Percentiles rank a stretch among this genome's conserved stretches.
phyloP scores from a whole-genome alignment of 2,797 vertebrate genomes.

The Poeciliopsis infans region DNA sequence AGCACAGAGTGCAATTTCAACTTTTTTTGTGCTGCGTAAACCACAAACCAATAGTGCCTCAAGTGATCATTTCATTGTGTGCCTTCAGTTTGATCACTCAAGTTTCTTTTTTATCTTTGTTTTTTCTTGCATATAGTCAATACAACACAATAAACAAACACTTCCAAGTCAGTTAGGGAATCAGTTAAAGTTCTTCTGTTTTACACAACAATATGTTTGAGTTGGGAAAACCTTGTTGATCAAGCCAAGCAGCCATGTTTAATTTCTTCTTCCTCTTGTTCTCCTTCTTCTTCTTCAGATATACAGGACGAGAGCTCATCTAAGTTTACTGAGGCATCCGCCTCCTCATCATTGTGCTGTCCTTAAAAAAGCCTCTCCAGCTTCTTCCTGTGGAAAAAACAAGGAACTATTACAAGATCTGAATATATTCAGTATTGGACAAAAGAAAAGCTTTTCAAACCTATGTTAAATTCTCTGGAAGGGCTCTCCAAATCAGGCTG shows the following conservation, averaged over 20 bases:
- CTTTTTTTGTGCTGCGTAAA: too few species aligned
- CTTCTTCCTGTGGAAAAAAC: conserved; percentile 73
- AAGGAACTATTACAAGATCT: conserved; percentile 8
- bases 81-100: too few species aligned
- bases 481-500: background rate
- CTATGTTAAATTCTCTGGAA: conserved; percentile 4
- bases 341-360: conserved; percentile 17
- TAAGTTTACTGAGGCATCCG: conserved; percentile 53
- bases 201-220: conserved; percentile 26
- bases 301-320: conserved; percentile 31
- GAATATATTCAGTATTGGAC: background rate
- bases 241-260: conserved; percentile 22
- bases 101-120: too few species aligned
- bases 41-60: too few species aligned
- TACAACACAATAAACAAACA: conserved; percentile 5
- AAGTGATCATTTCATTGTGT: too few species aligned
- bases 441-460: conserved; percentile 24
- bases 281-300: conserved; percentile 22
- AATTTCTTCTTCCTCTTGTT: too few species aligned
- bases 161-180: conserved; percentile 8
- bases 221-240: conserved; percentile 26
- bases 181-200: conserved; percentile 1
- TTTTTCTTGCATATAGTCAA: background rate
- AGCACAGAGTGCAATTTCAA: too few species aligned
- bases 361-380: conserved; percentile 59